A percentile compares a stretch with the other conserved stretches of the same genome.
These are phyloP conservation scores for Brevimyrus niger DNA, from an alignment of 2,113 vertebrate genomes.

Conservation along the genomic window DNA sequence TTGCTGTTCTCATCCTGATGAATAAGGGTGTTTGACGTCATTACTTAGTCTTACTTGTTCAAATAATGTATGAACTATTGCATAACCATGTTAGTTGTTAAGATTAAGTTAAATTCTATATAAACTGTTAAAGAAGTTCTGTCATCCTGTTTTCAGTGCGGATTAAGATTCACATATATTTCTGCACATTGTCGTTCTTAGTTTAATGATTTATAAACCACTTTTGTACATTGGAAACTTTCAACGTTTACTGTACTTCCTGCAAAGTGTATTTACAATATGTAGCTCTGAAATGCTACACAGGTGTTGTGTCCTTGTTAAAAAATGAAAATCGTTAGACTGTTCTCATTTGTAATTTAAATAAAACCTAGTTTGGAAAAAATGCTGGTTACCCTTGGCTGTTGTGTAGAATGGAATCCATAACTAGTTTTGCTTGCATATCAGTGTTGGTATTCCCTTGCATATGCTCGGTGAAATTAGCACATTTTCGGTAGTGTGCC, in stretches of 20 bases:
- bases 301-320: background rate
- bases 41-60: background rate
- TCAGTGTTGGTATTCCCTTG: background rate
- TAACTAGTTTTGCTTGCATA: background rate
- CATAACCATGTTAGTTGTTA: background rate
- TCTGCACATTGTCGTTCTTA: background rate
- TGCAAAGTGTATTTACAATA: background rate
- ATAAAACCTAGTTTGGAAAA: constrained; percentile 10
- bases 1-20: background rate
- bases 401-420: background rate
- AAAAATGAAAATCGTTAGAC: background rate
- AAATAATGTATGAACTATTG: background rate
- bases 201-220: background rate
- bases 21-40: background rate
- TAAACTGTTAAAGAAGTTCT: background rate
- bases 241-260: background rate
- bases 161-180: background rate
- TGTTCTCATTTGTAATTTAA: constrained; percentile 26
- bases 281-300: background rate
- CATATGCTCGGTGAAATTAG: background rate
- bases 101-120: background rate
- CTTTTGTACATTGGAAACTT: background rate
- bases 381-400: background rate
- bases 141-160: background rate
- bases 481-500: background rate